A percentile compares a stretch with the other conserved stretches of the same genome.
Conservation (phyloP, 2,113 vertebrate genomes). For the Sceloporus undulatus region DNA sequence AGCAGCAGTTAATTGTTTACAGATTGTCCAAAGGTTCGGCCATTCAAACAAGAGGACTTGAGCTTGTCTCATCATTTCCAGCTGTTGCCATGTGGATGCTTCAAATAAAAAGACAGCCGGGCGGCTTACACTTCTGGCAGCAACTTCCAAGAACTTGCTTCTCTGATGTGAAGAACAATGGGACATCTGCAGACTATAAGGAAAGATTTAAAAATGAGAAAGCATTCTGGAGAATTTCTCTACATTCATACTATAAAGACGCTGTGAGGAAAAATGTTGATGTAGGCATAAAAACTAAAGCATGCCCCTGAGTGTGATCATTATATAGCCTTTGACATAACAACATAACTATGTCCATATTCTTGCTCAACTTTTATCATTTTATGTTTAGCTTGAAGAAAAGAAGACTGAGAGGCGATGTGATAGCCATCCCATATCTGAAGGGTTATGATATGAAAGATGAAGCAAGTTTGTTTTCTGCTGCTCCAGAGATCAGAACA, state of each 20-base stretch:
- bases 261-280: not conserved
- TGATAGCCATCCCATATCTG: no score
- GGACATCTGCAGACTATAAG: not conserved
- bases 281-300: not conserved
- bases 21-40: not conserved
- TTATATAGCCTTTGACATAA: not conserved
- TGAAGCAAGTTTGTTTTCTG: no score
- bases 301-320: not conserved
- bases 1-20: not conserved
- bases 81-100: not conserved
- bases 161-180: constrained; percentile 28
- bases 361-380: not conserved
- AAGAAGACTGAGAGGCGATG: no score
- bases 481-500: no score
- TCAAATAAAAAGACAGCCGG: not conserved
- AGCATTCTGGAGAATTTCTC: not conserved
- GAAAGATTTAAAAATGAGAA: not conserved
- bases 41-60: not conserved
- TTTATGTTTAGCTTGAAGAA: no score
- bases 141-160: not conserved
- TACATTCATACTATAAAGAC: not conserved
- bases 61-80: not conserved
- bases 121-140: not conserved
- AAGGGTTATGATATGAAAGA: no score
- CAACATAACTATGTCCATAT: not conserved